These are phyloP conservation scores for Leptoclinus maculatus DNA, from an alignment of 2,797 vertebrate species.

Conservation along the genomic window DNA sequence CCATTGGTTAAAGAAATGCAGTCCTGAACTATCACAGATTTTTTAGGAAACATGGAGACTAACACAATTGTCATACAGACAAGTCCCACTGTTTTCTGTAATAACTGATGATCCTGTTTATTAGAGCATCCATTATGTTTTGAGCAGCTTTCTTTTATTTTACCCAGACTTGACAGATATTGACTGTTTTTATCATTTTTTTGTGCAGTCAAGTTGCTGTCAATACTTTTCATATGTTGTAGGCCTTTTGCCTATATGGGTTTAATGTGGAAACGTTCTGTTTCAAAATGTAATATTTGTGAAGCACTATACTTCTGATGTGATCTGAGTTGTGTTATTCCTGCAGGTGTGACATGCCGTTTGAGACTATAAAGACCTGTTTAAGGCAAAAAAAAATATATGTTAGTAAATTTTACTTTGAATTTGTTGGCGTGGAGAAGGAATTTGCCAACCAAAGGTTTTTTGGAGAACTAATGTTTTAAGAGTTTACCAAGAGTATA, in stretches of 20 bases:
- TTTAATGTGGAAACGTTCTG: neutral
- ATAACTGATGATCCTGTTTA: conserved; percentile 1
- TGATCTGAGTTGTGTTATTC: conserved; percentile 2
- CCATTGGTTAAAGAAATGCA: neutral
- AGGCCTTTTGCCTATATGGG: neutral
- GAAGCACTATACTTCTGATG: neutral
- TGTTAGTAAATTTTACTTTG: neutral
- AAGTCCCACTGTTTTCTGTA: conserved; percentile 1
- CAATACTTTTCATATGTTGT: conserved; percentile 6
- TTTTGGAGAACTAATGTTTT: neutral
- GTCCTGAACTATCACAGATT: neutral
- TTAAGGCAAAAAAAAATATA: neutral
- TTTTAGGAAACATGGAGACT: neutral
- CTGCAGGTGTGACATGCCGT: conserved; percentile 7
- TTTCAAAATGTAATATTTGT: conserved; percentile 8
- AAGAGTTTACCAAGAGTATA: neutral
- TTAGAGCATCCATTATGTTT: neutral
- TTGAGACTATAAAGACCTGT: neutral
- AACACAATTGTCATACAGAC: neutral
- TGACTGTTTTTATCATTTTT: neutral
- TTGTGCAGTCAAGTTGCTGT: conserved; percentile 12
- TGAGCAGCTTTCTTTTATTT: neutral
- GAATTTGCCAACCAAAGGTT: conserved; percentile 8
- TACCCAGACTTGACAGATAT: neutral
- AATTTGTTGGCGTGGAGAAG: conserved; percentile 1